Base-by-base conservation (phyloP, 2,888 invertebrate genomes). In the Bibio marci region DNA sequence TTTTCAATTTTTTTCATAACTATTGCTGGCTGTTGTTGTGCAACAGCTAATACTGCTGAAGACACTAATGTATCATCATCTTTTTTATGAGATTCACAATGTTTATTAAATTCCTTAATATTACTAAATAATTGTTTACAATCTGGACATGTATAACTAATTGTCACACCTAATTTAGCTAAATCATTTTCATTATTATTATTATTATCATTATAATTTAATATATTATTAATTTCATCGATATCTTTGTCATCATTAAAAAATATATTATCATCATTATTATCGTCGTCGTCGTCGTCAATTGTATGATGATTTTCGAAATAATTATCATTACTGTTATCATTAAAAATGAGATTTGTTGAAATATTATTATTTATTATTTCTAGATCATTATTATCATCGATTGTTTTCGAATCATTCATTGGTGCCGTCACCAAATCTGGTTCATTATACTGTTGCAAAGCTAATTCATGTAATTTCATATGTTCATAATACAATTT, bases 401-500 rank as follows among this genome's bases (percentile, higher is more conserved):
- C 5, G 4, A 7, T 12, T 28, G 28, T n/a, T 11, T 28, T 28
- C 4, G 3, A 5, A 4, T 8, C 3, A n/a, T n/a, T 28, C 13
- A n/a, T n/a, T 10, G 26, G 6, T 6, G 26, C 6, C 6, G 6
- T 31, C 15, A 7, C 17, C 14, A 5, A 4, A 25, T 15, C 34
- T 19, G 18, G 4, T 33, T 33, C 30, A 12, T n/a, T 15, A 15
- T 12, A 10, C 5, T 25, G 25, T 25, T 25, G 10, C 25, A 25
- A 14, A 11, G 4, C 14, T 18, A 28, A 35, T 11, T 40, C 37
- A 33, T 40, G 40, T 7, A 19, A 11, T 28, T 22, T 27, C 33
- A 37, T 37, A 34, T 40, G 40, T 11, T 31, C 30, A 14, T 14
- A 18, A 19, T 25, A 40, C 12, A 40, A 11, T 10, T 38, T 7